Evolutionary conservation across 2,888 invertebrate species (phyloP).

Genomic region (Drosophila vallismaia): DNA sequence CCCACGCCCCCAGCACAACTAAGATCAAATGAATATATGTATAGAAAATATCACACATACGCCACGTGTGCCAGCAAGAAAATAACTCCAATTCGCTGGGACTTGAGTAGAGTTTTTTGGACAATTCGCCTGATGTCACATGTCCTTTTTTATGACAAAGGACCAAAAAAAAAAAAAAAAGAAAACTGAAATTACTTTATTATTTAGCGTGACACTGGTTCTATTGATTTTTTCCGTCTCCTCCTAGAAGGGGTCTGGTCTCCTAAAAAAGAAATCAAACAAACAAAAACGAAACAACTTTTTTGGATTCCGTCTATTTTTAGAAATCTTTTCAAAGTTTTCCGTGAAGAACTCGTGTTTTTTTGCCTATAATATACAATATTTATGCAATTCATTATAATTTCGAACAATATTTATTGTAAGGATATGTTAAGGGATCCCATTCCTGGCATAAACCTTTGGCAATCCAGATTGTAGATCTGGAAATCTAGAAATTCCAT

Average conservation of each 20-base stretch:
- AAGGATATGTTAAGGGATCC: background rate
- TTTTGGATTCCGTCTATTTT: slow-evolving; percentile 20
- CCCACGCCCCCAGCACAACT: slow-evolving; percentile 5
- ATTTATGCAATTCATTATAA: too few species aligned
- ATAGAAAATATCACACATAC: slow-evolving; percentile 73
- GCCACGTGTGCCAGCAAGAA: slow-evolving; percentile 43
- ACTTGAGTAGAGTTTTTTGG: background rate
- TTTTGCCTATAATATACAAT: too few species aligned
- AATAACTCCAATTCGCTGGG: background rate
- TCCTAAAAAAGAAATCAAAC: background rate
- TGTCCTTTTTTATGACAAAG: background rate
- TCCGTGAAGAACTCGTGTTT: background rate
- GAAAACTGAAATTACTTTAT: slow-evolving; percentile 33
- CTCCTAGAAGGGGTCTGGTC: too few species aligned
- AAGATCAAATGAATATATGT: slow-evolving; percentile 64
- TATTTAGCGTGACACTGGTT: slow-evolving; percentile 44
- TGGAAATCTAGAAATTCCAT: background rate
- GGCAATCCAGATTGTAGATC: background rate
- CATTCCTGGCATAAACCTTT: too few species aligned
- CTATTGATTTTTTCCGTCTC: slow-evolving; percentile 30
- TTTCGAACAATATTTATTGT: background rate
- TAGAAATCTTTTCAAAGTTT: slow-evolving; percentile 22
- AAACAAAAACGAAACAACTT: slow-evolving; percentile 11
- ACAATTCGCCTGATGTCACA: background rate
- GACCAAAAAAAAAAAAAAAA: slow-evolving; percentile 3